Percentiles rank a stretch among this genome's conserved stretches.
Conservation (phyloP, 2,888 invertebrate genomes). For the Periphyllus acericola region DNA sequence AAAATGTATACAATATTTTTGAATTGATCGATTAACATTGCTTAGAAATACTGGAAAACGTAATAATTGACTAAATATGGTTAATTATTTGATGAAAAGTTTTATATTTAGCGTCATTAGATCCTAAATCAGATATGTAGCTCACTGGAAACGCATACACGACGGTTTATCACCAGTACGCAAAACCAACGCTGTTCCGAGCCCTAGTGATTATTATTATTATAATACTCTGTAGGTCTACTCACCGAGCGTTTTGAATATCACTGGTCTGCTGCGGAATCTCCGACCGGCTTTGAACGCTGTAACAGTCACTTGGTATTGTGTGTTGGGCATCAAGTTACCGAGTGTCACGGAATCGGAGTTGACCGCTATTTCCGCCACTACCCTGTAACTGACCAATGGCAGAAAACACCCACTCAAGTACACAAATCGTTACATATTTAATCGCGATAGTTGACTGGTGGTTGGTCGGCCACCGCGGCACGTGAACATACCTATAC, state of each 20-base stretch:
- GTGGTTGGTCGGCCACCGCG: background rate
- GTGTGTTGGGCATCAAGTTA: conserved; percentile 84
- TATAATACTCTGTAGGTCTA: background rate
- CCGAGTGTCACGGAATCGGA: conserved; percentile 86
- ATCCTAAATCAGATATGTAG: no score
- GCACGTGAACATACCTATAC: background rate
- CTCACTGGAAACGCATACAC: no score
- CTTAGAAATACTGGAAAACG: no score
- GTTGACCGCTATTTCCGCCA: conserved; percentile 88
- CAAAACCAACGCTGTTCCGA: no score
- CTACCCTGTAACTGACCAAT: conserved; percentile 87
- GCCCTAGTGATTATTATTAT: background rate
- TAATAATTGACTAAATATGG: no score
- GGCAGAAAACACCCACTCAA: conserved; percentile 10
- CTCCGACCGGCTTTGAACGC: conserved; percentile 84
- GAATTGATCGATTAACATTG: no score
- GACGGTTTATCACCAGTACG: no score
- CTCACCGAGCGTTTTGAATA: conserved; percentile 78
- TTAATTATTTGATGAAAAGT: no score
- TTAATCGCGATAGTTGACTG: conserved; percentile 27
- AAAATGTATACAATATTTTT: no score
- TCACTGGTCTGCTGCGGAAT: conserved; percentile 85
- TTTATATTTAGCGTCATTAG: no score
- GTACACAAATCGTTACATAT: conserved; percentile 60
- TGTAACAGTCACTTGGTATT: conserved; percentile 87